Base-by-base conservation (phyloP, 2,888 invertebrate species). In the Lasioglossum figueresi region DNA sequence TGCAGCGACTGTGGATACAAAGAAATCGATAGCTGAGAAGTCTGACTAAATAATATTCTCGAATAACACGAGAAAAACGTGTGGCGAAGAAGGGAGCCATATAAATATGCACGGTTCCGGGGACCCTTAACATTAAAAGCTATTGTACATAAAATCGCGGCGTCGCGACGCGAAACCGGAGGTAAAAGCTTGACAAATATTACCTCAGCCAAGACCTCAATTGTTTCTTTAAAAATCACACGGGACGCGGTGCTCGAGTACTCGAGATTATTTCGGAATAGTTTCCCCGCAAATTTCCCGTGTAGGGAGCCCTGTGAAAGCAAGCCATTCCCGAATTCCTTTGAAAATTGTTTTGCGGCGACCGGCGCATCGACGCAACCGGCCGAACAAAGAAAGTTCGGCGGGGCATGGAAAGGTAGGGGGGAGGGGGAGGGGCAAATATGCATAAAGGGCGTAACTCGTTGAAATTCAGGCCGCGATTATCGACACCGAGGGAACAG, bases 1-100 rank as follows among this genome's bases (percentile, higher is more conserved):
- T 90, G 89, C 86, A 88, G 89, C 83, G 88, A 87, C 91, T 91
- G 88, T 85, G 80, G 89, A 89, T 88, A 92, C 86, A 91, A 89
- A 93, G 88, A 82, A 86, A 84, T 86, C 86, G 83, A 79, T 86
- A 82, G 80, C 80, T 82, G 37, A 82, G 80, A 72, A 74, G 82
- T 70, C 76, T 78, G 73, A 81, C 72, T 77, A 79, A 78, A 40
- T 37, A 70, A 70, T n/a, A 56, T 70, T 40, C 70, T 10, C 37
- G 23, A 37, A 10, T 68, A 68, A 37, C 31, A 31, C 2, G 66
- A 10, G 23, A 12, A 10, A 19, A 23, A 23, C 0, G 37, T 19
- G 6, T 3, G 8, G 2, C 31, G 31, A n/a, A 2, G 2, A n/a
- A 56, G 56, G 2, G 6, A 31, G 1, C 19, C 63, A 19, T 27